These are phyloP conservation scores for Drosophila seguyi DNA, from an alignment of 1,140 invertebrate species.

Conservation along the genomic window DNA sequence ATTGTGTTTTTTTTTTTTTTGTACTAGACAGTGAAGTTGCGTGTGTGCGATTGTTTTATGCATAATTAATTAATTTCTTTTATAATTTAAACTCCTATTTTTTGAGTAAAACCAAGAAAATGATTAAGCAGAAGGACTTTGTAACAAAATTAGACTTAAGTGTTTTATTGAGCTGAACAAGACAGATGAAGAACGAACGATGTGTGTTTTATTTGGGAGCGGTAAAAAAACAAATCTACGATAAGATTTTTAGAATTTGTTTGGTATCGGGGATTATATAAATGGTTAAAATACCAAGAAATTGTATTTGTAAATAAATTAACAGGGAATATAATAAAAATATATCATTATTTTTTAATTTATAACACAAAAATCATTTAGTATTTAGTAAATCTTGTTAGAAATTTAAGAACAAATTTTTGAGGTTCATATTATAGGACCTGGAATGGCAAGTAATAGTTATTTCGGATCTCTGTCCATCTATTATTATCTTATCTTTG, in stretches of 20 bases:
- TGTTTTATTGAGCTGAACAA: slow-evolving; percentile 72
- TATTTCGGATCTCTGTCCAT: not conserved
- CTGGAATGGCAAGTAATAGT: not conserved
- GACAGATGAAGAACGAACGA: slow-evolving; percentile 55
- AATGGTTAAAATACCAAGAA: not conserved
- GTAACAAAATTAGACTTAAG: slow-evolving; percentile 76
- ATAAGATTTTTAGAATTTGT: not conserved
- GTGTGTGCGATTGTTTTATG: slow-evolving; percentile 45
- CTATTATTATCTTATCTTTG: not conserved
- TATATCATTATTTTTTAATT: not conserved
- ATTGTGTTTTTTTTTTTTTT: slow-evolving; percentile 4
- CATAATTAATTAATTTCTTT: slow-evolving; percentile 23
- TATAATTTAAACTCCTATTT: slow-evolving; percentile 21
- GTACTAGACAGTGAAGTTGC: slow-evolving; percentile 21
- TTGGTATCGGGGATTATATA: not conserved
- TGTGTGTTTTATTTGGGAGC: slow-evolving; percentile 21
- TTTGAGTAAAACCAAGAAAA: slow-evolving; percentile 17
- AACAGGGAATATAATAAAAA: not conserved
- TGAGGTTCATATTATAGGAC: not conserved
- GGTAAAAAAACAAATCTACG: not conserved
- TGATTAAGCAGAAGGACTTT: slow-evolving; percentile 35
- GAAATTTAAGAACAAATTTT: not conserved
- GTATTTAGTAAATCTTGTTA: not conserved
- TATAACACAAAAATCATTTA: not conserved
- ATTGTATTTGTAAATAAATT: not conserved